Conservation (phyloP, 2,888 invertebrate genomes). For the Trichacis sp. region DNA sequence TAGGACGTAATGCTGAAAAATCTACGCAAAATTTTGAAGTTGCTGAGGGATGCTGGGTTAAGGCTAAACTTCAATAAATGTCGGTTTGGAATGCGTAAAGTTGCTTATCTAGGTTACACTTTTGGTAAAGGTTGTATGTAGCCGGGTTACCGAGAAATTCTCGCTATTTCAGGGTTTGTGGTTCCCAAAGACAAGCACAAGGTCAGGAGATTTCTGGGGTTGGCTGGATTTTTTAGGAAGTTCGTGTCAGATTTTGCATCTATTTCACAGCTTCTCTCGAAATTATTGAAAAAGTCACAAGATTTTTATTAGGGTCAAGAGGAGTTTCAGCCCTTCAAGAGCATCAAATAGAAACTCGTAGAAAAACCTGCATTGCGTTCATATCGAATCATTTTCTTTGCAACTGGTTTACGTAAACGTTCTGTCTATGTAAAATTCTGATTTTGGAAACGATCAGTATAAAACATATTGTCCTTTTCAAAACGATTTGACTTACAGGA, state of each 20-base stretch:
- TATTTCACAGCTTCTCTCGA: constrained; percentile 6
- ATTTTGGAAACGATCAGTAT: too few species aligned
- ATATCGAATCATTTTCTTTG: constrained; percentile 16
- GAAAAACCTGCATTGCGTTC: neutral
- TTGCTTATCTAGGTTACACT: constrained; percentile 15
- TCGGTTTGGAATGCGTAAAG: constrained; percentile 31
- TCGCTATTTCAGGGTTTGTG: constrained; percentile 14
- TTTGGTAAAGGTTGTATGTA: constrained; percentile 27
- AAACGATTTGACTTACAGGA: too few species aligned
- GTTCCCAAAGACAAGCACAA: constrained; percentile 17
- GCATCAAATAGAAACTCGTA: neutral
- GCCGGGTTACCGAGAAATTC: constrained; percentile 19
- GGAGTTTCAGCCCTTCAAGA: constrained; percentile 3
- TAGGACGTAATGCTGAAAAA: constrained; percentile 15
- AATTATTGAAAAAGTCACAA: neutral
- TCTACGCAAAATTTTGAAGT: constrained; percentile 5
- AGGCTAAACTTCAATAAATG: constrained; percentile 5
- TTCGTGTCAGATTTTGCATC: constrained; percentile 19
- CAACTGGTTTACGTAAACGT: constrained; percentile 45
- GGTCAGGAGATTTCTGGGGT: constrained; percentile 19
- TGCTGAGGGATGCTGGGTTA: constrained; percentile 12
- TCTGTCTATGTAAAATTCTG: too few species aligned
- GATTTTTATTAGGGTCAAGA: constrained; percentile 4
- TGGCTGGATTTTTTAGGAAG: constrained; percentile 25
- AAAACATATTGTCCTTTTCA: too few species aligned